Conservation (phyloP, 2,888 invertebrate species). For the Xiphydria camelus region DNA sequence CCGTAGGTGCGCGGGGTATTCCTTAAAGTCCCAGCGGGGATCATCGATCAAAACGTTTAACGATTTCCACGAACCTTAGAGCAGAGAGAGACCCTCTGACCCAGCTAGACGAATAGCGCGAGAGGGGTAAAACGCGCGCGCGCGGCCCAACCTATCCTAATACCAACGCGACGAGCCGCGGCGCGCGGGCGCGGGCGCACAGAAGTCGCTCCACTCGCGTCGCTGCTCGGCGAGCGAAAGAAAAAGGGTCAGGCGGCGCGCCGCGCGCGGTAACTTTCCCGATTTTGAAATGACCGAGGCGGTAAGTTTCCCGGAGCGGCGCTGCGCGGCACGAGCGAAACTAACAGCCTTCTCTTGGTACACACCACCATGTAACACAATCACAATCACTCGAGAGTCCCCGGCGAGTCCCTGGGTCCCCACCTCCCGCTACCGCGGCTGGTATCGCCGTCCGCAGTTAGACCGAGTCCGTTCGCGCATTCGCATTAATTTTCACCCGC, state of each 20-base stretch:
- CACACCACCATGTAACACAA: conserved; percentile 7
- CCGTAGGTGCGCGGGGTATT: no score
- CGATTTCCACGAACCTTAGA: no score
- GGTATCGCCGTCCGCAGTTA: conserved; percentile 53
- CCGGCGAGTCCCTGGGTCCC: conserved; percentile 37
- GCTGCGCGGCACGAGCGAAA: conserved; percentile 1
- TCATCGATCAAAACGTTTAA: no score
- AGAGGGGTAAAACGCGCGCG: no score
- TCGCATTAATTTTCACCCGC: conserved; percentile 48
- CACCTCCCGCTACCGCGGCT: conserved; percentile 32
- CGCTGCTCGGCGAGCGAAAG: conserved; percentile 2
- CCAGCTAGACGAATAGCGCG: no score
- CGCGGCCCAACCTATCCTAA: no score
- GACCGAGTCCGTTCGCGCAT: conserved; percentile 56
- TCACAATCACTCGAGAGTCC: conserved; percentile 22
- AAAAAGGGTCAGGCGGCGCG: conserved; percentile 16
- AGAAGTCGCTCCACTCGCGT: conserved; percentile 5
- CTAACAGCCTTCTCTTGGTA: conserved; percentile 21
- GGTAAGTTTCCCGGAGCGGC: conserved; percentile 5
- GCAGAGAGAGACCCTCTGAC: no score
- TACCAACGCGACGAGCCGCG: no score
- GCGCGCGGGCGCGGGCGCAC: conserved; percentile 4
- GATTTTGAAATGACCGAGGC: conserved; percentile 34
- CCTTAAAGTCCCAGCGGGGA: no score
- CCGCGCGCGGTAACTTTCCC: conserved; percentile 33